Evolutionary conservation across 2,113 vertebrate genomes (phyloP).

Genomic region (Salminus brasiliensis): DNA sequence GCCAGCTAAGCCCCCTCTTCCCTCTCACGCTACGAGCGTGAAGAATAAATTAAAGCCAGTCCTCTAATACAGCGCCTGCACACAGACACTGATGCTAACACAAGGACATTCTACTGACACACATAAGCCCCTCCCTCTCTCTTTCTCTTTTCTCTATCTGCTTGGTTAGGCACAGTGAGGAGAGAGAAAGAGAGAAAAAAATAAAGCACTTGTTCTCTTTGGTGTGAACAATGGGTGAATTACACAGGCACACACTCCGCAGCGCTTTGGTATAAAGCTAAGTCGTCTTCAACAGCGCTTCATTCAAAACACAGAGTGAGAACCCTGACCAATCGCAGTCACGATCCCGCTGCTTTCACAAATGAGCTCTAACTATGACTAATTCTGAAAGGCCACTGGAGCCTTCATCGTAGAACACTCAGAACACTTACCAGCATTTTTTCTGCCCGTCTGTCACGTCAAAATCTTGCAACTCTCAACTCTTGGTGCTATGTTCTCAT

Average conservation of each 20-base stretch:
- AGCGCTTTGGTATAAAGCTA: conserved; percentile 19
- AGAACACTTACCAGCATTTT: background rate
- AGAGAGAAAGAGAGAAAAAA: conserved; percentile 25
- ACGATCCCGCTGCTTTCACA: conserved; percentile 25
- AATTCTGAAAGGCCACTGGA: conserved; percentile 29
- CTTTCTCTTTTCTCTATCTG: background rate
- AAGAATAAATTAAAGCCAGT: conserved; percentile 34
- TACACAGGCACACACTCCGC: conserved; percentile 8
- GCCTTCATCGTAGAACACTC: conserved; percentile 16
- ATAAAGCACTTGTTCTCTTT: conserved; percentile 10
- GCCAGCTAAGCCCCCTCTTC: conserved; percentile 38
- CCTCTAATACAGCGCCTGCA: conserved; percentile 27
- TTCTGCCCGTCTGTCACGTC: too few relatives aligned
- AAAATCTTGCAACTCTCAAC: too few relatives aligned
- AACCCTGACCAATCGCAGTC: conserved; percentile 28
- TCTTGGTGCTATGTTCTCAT: too few relatives aligned
- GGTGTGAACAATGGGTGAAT: background rate
- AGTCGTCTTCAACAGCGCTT: conserved; percentile 22
- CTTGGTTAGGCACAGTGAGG: background rate
- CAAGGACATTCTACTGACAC: background rate
- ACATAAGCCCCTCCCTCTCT: background rate
- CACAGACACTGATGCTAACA: conserved; percentile 17
- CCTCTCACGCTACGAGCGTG: conserved; percentile 39
- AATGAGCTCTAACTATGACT: conserved; percentile 35
- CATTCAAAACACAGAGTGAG: conserved; percentile 26